phyloP scores from a whole-genome alignment of 2,113 vertebrate species.

The Rynchops niger region DNA sequence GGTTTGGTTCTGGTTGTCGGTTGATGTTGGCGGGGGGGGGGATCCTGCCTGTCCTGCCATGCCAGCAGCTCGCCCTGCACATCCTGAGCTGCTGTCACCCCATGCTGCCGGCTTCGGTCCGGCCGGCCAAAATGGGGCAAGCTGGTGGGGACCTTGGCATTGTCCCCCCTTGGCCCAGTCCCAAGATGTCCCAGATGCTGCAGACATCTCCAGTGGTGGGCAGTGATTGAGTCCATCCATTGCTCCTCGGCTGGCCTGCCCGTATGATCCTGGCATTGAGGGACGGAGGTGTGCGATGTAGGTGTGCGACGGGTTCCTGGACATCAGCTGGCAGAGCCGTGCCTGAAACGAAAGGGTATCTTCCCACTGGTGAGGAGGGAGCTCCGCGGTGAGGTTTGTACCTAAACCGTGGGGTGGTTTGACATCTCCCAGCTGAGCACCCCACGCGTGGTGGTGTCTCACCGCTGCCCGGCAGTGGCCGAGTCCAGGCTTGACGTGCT shows the following conservation, averaged over 20 bases:
- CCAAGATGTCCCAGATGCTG: too few species aligned
- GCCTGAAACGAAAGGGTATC: not conserved
- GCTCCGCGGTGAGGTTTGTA: not conserved
- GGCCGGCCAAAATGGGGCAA: rapidly evolving
- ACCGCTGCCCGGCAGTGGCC: rapidly evolving
- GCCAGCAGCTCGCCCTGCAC: rapidly evolving
- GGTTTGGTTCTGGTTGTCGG: not conserved
- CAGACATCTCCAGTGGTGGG: not conserved
- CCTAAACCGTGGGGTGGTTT: rapidly evolving
- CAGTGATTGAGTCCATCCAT: not conserved
- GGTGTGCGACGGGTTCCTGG: not conserved
- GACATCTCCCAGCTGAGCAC: not conserved
- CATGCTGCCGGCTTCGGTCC: rapidly evolving
- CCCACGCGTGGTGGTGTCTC: rapidly evolving
- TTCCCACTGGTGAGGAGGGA: not conserved
- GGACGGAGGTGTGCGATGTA: not conserved
- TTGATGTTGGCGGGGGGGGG: not conserved
- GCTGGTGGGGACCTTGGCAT: not conserved
- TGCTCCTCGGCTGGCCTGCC: not conserved
- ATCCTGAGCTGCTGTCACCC: not conserved
- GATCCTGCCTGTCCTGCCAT: not conserved
- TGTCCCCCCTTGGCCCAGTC: not conserved
- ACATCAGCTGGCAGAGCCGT: not conserved
- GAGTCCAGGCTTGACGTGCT: rapidly evolving
- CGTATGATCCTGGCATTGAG: rapidly evolving